Evolutionary conservation across 2,113 vertebrate species (phyloP).

Genomic region (Chrysochloris asiatica): DNA sequence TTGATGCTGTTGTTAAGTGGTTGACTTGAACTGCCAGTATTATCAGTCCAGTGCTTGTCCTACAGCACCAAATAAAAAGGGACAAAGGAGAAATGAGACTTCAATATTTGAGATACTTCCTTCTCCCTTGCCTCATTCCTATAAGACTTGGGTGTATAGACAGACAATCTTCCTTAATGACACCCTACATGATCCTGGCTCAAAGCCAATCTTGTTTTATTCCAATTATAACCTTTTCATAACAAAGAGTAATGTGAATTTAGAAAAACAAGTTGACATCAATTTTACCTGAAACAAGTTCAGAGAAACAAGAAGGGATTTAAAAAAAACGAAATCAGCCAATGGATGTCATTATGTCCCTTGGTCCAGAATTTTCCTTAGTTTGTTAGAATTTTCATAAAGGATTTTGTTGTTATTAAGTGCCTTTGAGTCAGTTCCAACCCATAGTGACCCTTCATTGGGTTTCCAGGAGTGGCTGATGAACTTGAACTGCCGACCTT

Average conservation of each 20-base stretch:
- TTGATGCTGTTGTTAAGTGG: too few species aligned
- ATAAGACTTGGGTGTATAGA: conserved; percentile 44
- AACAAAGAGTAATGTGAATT: conserved; percentile 68
- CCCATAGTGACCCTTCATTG: too few species aligned
- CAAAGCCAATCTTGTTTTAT: conserved; percentile 64
- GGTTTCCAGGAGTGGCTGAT: too few species aligned
- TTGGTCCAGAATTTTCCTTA: not conserved
- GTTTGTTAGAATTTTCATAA: not conserved
- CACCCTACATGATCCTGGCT: conserved; percentile 59
- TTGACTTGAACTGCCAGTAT: too few species aligned
- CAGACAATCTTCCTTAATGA: conserved; percentile 70
- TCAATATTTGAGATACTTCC: too few species aligned
- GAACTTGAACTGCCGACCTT: too few species aligned
- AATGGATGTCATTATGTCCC: not conserved
- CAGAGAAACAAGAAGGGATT: conserved; percentile 33
- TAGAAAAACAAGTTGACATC: conserved; percentile 54
- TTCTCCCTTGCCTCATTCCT: not conserved
- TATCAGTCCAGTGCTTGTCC: too few species aligned
- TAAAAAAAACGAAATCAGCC: not conserved
- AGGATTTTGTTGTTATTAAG: too few species aligned
- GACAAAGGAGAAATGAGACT: too few species aligned
- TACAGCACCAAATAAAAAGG: too few species aligned
- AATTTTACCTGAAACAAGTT: conserved; percentile 57
- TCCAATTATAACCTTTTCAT: conserved; percentile 77
- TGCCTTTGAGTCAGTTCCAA: too few species aligned